These are phyloP conservation scores for Drosophila kuntzei DNA, from an alignment of 2,888 invertebrate species.

Conservation along the genomic window DNA sequence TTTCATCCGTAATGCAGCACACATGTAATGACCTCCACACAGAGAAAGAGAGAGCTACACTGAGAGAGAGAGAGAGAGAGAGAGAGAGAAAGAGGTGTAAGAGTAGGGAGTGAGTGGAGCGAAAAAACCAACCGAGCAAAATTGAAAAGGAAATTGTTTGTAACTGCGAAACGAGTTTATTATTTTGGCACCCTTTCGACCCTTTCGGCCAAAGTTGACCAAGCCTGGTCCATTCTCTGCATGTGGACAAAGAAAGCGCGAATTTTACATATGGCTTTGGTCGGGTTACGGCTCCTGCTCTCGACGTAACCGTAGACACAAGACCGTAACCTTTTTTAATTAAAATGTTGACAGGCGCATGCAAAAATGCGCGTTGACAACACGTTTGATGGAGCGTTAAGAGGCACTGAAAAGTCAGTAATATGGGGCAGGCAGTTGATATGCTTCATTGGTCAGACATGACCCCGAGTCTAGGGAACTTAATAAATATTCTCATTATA, in stretches of 20 bases:
- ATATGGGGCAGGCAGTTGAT: slow-evolving; percentile 25
- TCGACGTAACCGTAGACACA: slow-evolving; percentile 27
- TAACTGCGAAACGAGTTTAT: slow-evolving; percentile 85
- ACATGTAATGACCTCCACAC: slow-evolving; percentile 80
- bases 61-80: slow-evolving; percentile 13
- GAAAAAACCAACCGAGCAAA: slow-evolving; percentile 70
- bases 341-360: slow-evolving; percentile 86
- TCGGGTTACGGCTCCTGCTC: background rate
- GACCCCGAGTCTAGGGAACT: background rate
- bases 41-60: slow-evolving; percentile 25
- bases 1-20: slow-evolving; percentile 76
- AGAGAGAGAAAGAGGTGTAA: slow-evolving; percentile 1
- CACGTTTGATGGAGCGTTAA: slow-evolving; percentile 37
- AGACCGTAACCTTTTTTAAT: slow-evolving; percentile 85
- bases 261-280: slow-evolving; percentile 75
- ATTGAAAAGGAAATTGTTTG: slow-evolving; percentile 85
- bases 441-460: slow-evolving; percentile 20
- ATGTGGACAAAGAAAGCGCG: slow-evolving; percentile 77
- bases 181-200: slow-evolving; percentile 84
- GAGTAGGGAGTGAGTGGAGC: slow-evolving; percentile 11
- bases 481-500: background rate
- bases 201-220: slow-evolving; percentile 6
- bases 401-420: slow-evolving; percentile 1
- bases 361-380: slow-evolving; percentile 71
- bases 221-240: slow-evolving; percentile 3